Conservation (phyloP, 35 echinoderm and acorn worm species). For the Anneissia japonica region DNA sequence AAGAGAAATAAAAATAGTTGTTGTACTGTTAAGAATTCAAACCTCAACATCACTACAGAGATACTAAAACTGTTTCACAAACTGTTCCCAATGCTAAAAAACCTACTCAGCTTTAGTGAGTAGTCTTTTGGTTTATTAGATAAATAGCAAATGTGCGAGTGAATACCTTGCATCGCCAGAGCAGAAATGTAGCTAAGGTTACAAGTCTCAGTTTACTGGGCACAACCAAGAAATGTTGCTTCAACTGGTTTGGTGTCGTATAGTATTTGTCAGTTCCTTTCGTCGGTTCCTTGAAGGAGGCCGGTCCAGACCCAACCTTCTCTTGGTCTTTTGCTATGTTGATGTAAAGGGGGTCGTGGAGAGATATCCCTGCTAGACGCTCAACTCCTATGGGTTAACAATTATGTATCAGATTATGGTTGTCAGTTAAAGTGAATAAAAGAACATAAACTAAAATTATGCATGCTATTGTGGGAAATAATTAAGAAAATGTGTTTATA, state of each 20-base stretch:
- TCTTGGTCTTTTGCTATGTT: slow-evolving; percentile 46
- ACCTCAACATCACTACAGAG: too few relatives aligned
- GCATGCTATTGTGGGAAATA: neutral
- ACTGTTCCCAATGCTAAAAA: too few relatives aligned
- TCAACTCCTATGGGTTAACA: slow-evolving; percentile 61
- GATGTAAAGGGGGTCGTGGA: slow-evolving; percentile 67
- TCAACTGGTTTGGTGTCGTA: slow-evolving; percentile 60
- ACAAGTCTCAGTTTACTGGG: slow-evolving; percentile 91
- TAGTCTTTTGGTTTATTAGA: too few relatives aligned
- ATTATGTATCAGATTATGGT: too few relatives aligned
- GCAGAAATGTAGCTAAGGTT: slow-evolving; percentile 62
- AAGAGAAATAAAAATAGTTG: too few relatives aligned
- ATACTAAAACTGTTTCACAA: too few relatives aligned
- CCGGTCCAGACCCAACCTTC: neutral
- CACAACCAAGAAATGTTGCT: slow-evolving; percentile 85
- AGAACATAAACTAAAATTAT: too few relatives aligned
- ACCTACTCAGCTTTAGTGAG: too few relatives aligned
- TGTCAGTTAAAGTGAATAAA: too few relatives aligned
- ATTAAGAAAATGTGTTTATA: neutral
- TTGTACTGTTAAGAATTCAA: too few relatives aligned
- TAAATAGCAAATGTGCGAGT: too few relatives aligned
- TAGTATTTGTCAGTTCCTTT: slow-evolving; percentile 31
- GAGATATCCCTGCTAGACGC: slow-evolving; percentile 65
- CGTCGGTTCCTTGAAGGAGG: neutral
- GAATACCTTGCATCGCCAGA: slow-evolving; percentile 61